A percentile compares a stretch with the other conserved stretches of the same genome.
These are phyloP conservation scores for Felis chaus DNA, from an alignment of 2,113 vertebrate species.

Conservation along the genomic window DNA sequence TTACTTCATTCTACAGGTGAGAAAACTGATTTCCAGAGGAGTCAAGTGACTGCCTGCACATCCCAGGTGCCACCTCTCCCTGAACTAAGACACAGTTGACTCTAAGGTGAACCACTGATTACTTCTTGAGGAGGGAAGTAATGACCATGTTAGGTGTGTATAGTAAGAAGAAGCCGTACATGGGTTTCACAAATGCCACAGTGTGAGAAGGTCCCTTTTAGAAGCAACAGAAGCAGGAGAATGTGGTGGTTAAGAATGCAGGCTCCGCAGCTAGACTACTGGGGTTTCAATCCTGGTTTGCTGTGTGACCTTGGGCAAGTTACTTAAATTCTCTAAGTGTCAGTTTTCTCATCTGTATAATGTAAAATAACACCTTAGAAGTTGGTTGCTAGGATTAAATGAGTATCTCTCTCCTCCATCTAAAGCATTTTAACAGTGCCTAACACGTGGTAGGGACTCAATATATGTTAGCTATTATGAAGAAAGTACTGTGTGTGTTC, in stretches of 20 bases:
- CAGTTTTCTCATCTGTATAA: conserved; percentile 17
- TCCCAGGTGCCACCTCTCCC: neutral
- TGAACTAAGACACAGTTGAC: neutral
- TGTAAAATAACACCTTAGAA: neutral
- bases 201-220: neutral
- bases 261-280: neutral
- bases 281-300: neutral
- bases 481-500: neutral
- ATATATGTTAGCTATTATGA: neutral
- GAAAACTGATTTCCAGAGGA: neutral
- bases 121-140: neutral
- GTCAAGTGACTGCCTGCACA: neutral
- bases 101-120: neutral
- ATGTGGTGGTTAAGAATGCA: neutral
- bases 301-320: neutral
- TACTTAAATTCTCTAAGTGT: neutral
- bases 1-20: neutral
- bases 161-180: neutral
- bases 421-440: neutral
- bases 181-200: neutral
- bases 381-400: neutral
- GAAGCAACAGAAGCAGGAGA: neutral
- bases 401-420: no score
- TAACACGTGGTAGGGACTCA: neutral
- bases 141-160: neutral